These are phyloP conservation scores for Decapterus maruadsi DNA, from an alignment of 2,797 vertebrate genomes.

Conservation along the genomic window DNA sequence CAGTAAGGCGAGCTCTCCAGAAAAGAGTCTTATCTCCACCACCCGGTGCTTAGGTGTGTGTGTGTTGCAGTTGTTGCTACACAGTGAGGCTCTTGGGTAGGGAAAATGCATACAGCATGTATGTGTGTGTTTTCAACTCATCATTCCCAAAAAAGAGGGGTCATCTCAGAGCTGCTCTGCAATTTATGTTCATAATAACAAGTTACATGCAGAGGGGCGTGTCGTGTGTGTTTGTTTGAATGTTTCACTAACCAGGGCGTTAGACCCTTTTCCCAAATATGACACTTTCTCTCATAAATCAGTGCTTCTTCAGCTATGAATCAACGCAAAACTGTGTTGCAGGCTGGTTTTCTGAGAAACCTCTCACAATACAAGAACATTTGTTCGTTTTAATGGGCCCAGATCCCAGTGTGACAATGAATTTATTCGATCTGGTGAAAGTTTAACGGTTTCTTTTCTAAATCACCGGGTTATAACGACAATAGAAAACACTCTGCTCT, in stretches of 20 bases:
- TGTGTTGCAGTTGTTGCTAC: slow-evolving; percentile 14
- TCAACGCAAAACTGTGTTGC: slow-evolving; percentile 33
- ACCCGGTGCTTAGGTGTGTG: slow-evolving; percentile 43
- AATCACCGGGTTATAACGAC: slow-evolving; percentile 56
- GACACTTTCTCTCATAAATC: slow-evolving; percentile 43
- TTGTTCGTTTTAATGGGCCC: slow-evolving; percentile 52
- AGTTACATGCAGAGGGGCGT: slow-evolving; percentile 22
- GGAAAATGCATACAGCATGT: slow-evolving; percentile 10
- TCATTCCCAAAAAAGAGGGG: slow-evolving; percentile 25
- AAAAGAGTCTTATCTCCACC: slow-evolving; percentile 54
- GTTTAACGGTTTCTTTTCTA: slow-evolving; percentile 50
- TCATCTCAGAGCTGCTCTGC: slow-evolving; percentile 48
- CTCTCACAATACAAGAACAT: slow-evolving; percentile 30
- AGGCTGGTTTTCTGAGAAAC: slow-evolving; percentile 23
- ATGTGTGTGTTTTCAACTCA: slow-evolving; percentile 15
- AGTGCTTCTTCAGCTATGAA: slow-evolving; percentile 19
- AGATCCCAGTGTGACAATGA: slow-evolving; percentile 35
- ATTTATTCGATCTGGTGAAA: slow-evolving; percentile 53
- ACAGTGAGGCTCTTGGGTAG: not conserved
- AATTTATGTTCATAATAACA: slow-evolving; percentile 56
- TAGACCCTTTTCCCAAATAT: slow-evolving; percentile 43
- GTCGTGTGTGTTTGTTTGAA: not conserved
- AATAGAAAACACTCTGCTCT: slow-evolving; percentile 56
- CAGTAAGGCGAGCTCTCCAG: slow-evolving; percentile 55
- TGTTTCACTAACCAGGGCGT: slow-evolving; percentile 15